Evolutionary conservation across 2,888 invertebrate genomes (phyloP).

Genomic region (Busseola fusca): DNA sequence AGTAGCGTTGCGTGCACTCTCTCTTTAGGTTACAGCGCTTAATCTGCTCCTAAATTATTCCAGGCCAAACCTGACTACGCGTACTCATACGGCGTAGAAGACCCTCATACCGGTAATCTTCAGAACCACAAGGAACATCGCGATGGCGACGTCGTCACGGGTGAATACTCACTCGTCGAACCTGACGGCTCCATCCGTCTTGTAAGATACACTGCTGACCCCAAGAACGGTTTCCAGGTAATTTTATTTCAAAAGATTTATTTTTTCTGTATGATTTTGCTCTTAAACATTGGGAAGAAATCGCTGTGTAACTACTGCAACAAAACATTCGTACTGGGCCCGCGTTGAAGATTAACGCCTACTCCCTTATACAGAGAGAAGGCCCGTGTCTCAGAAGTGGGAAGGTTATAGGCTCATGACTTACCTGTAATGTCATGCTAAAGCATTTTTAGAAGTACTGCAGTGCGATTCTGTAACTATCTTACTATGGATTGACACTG

Average conservation of each 20-base stretch:
- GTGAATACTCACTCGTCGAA: slow-evolving; percentile 93
- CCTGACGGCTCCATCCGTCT: slow-evolving; percentile 92
- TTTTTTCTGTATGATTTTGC: neutral
- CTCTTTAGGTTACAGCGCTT: neutral
- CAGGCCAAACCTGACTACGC: slow-evolving; percentile 93
- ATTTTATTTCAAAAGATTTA: slow-evolving; percentile 13
- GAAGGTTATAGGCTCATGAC: too few species aligned
- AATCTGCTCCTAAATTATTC: slow-evolving; percentile 26
- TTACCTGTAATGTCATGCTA: neutral
- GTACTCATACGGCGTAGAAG: slow-evolving; percentile 93
- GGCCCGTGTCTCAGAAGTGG: too few species aligned
- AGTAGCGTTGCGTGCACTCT: neutral
- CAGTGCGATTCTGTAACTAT: too few species aligned
- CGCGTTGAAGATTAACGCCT: neutral
- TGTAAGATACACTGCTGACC: slow-evolving; percentile 93
- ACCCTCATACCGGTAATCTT: slow-evolving; percentile 92
- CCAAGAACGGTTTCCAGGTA: slow-evolving; percentile 92
- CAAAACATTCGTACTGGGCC: neutral
- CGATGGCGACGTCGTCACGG: slow-evolving; percentile 92
- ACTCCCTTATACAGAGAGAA: neutral
- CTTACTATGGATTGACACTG: too few species aligned
- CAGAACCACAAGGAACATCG: slow-evolving; percentile 93
- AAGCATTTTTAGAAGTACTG: neutral
- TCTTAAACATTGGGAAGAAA: neutral
- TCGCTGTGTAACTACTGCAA: neutral